Evolutionary conservation across 2,888 invertebrate genomes (phyloP).

Genomic region (Trichacis sp.): DNA sequence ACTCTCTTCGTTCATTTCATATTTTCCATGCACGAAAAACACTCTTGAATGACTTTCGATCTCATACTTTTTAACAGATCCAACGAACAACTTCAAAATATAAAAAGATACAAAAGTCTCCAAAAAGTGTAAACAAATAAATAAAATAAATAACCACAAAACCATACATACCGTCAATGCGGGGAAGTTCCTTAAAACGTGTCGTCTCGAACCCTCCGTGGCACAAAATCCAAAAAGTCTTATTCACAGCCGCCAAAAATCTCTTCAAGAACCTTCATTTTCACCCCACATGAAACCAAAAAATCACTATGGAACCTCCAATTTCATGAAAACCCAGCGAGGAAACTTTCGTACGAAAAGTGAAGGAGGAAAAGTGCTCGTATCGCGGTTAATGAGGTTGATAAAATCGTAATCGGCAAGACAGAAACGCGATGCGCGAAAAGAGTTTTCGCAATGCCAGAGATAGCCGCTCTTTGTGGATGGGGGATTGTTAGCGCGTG

Average conservation of each 20-base stretch:
- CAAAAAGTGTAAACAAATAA: not conserved
- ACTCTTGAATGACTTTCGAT: constrained; percentile 37
- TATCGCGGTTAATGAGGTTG: constrained; percentile 3
- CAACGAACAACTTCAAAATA: no score
- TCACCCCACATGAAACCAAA: not conserved
- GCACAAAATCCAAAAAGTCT: constrained; percentile 11
- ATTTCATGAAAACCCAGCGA: not conserved
- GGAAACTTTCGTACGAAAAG: no score
- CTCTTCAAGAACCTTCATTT: not conserved
- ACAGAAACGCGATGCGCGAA: constrained; percentile 10
- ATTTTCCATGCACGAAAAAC: constrained; percentile 53
- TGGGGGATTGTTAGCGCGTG: constrained; percentile 59
- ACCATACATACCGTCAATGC: constrained; percentile 60
- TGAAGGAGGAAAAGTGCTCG: not conserved
- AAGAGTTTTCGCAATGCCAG: constrained; percentile 19
- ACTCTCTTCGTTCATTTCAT: constrained; percentile 23
- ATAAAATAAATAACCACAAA: not conserved
- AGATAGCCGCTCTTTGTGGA: constrained; percentile 28
- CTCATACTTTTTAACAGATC: no score
- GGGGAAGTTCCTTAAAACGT: constrained; percentile 49
- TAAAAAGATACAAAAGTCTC: no score
- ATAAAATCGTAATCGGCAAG: not conserved
- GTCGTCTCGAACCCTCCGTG: constrained; percentile 17
- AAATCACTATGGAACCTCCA: not conserved
- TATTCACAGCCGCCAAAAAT: not conserved